Base-by-base conservation (phyloP, 2,113 vertebrate genomes). In the Todiramphus chloris region DNA sequence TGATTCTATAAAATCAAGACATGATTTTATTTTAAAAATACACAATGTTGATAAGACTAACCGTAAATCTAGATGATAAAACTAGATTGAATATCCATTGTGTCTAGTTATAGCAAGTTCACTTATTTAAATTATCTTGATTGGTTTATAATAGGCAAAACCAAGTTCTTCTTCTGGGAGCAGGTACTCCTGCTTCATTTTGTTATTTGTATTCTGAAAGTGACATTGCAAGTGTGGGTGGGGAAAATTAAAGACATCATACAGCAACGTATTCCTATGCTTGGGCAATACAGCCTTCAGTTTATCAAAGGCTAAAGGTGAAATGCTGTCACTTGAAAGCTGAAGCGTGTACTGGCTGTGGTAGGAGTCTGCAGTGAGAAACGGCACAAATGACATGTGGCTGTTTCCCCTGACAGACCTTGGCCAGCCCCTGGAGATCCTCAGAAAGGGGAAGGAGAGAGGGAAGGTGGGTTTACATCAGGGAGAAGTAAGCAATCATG, bases 91-190 rank as follows among this genome's bases (percentile, higher is more conserved):
- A 51, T 93, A 90, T 66, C 70, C 93, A 89, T 82, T 95, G 64
- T 93, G 62, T 16, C 64, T 70, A 91, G 76, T 72, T 94, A 70
- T 76, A 92, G 28, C 28, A 86, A 90, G 83, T 78, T 82, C 23
- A 83, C 95, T 95, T 96, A 83, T 94, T 96, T 97, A 97, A 96
- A 97, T 96, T 74, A 86, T 89, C 90, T 89, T 90, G 75, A 87
- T 89, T 87, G 70, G 92, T 97, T 96, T 97, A 79, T 88, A 87
- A 89, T 77, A 93, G 90, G 75, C 69, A 97, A 96, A 97, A 94
- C 37, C 60, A 94, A 87, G 50, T 70, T 75, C 85, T 83, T 94
- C 46, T 79, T 85, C 78, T 82, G 83, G 62, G 21, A 60, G 35
- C 94, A 98, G 97, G 89, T 92, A 74, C 64, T 96, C 41, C 46